Conservation (phyloP, 2,888 invertebrate species). For the Harmothoe impar region DNA sequence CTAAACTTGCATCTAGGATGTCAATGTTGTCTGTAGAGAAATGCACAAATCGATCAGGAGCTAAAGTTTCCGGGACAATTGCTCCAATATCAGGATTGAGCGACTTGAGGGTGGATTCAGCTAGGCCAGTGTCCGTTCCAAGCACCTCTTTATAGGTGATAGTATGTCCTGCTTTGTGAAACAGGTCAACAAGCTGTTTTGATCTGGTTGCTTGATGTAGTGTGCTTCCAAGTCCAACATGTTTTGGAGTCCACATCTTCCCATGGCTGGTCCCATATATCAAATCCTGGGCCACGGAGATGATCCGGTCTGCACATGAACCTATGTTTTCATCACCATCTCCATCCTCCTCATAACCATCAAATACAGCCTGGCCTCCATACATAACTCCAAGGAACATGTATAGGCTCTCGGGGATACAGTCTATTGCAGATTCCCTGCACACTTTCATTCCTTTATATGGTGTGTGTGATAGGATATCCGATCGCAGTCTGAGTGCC, state of each 20-base stretch:
- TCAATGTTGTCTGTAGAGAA: slow-evolving; percentile 49
- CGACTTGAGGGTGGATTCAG: not conserved
- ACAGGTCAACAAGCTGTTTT: not conserved
- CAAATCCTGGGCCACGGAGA: slow-evolving; percentile 34
- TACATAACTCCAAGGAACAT: no score
- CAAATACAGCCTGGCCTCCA: no score
- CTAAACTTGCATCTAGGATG: slow-evolving; percentile 27
- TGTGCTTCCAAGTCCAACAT: slow-evolving; percentile 23
- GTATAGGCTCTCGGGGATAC: no score
- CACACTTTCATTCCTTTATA: no score
- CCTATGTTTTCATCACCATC: no score
- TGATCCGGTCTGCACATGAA: not conserved
- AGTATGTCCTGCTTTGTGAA: slow-evolving; percentile 30
- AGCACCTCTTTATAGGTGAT: no score
- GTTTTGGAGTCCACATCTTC: slow-evolving; percentile 54
- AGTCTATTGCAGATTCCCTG: no score
- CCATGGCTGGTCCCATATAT: not conserved
- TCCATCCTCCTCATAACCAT: no score
- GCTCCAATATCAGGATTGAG: slow-evolving; percentile 7
- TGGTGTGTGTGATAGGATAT: no score
- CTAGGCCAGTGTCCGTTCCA: no score
- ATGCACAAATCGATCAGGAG: slow-evolving; percentile 37
- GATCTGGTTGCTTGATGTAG: slow-evolving; percentile 41
- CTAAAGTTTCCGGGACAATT: not conserved
- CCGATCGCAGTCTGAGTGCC: not conserved